These are phyloP conservation scores for Ptyas mucosa DNA, from an alignment of 2,113 vertebrate species.

Conservation along the genomic window DNA sequence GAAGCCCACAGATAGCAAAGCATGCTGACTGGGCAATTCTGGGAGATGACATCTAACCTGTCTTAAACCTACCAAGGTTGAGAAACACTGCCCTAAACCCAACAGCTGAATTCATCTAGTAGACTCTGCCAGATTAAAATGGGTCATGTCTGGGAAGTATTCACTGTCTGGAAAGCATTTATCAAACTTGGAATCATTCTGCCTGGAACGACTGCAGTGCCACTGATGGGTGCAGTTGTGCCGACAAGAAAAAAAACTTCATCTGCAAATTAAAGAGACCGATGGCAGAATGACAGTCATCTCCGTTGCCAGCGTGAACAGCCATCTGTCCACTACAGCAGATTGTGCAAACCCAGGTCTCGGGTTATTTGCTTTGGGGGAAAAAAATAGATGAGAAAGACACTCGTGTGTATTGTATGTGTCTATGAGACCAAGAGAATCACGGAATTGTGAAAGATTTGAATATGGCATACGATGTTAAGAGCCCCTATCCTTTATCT, in stretches of 20 bases:
- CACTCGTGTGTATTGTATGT: background rate
- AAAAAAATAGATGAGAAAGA: background rate
- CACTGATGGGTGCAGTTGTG: background rate
- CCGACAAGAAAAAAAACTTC: background rate
- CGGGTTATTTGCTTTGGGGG: background rate
- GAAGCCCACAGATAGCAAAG: background rate
- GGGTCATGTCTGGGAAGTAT: background rate
- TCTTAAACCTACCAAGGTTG: background rate
- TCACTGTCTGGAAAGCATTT: background rate
- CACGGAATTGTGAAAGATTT: background rate
- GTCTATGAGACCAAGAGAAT: background rate
- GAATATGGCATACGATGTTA: background rate
- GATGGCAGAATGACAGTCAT: background rate
- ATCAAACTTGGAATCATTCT: background rate
- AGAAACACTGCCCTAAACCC: background rate
- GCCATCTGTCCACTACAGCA: background rate
- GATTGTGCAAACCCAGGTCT: background rate
- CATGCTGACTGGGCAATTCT: background rate
- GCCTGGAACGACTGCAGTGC: background rate
- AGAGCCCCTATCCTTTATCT: background rate
- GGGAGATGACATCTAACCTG: background rate
- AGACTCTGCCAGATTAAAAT: too few relatives aligned
- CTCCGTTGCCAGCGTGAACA: background rate
- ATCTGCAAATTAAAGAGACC: background rate
- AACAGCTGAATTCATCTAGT: background rate